Conservation (phyloP, 2,888 invertebrate genomes). For the Ditylenchus weischeri region DNA sequence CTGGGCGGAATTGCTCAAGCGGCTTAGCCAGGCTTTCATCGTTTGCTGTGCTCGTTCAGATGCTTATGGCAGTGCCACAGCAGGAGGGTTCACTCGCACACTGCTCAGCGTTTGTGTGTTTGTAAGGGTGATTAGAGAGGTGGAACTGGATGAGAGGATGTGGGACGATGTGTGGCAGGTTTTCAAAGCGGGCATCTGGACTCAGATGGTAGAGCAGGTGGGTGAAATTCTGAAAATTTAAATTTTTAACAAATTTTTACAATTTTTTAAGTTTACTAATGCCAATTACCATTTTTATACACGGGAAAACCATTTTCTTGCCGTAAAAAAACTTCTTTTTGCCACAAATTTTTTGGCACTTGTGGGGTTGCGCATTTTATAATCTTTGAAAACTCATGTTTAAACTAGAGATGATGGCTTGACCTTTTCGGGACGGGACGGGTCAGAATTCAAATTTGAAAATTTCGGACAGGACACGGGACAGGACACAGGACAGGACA, state of each 20-base stretch:
- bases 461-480: no score
- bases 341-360: no score
- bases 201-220: constrained; percentile 23
- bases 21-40: constrained; percentile 39
- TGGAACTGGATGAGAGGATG: constrained; percentile 49
- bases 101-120: constrained; percentile 38
- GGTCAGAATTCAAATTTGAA: no score
- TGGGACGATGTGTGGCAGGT: constrained; percentile 52
- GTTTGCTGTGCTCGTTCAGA: constrained; percentile 37
- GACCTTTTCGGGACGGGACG: no score
- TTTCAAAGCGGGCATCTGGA: constrained; percentile 43
- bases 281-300: not conserved
- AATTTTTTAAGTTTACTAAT: not conserved
- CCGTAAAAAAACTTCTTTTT: no score
- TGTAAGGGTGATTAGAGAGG: constrained; percentile 44
- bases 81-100: constrained; percentile 49
- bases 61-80: constrained; percentile 45
- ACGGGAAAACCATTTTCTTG: no score
- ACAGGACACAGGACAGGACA: no score
- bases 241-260: no score
- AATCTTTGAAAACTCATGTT: no score
- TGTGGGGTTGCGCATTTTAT: no score
- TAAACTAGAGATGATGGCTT: no score
- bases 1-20: constrained; percentile 47
- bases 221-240: not conserved